A percentile compares a stretch with the other conserved stretches of the same genome.
phyloP scores from a whole-genome alignment of 2,113 vertebrate genomes.

The Channa argus region DNA sequence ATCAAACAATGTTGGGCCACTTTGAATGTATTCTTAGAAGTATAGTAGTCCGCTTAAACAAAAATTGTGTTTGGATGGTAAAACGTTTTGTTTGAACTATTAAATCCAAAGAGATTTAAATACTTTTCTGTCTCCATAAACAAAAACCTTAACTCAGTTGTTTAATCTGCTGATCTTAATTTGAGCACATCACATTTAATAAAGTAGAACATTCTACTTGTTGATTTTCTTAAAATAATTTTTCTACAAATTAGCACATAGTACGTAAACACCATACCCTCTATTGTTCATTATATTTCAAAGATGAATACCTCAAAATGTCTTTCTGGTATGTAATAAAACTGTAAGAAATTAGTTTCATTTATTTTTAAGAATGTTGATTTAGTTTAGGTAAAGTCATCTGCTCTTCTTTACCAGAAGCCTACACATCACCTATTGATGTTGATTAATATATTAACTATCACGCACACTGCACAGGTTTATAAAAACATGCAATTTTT shows the following conservation, averaged over 20 bases:
- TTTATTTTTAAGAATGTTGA: no score
- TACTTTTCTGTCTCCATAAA: neutral
- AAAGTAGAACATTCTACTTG: neutral
- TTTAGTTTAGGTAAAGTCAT: neutral
- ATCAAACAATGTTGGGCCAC: neutral
- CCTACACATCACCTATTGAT: neutral
- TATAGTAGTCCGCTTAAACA: neutral
- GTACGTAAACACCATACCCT: neutral
- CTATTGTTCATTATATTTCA: neutral
- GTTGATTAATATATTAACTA: neutral
- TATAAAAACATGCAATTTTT: constrained; percentile 4
- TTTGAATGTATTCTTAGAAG: neutral
- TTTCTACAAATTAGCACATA: neutral
- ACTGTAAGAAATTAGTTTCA: no score
- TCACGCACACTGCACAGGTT: constrained; percentile 10
- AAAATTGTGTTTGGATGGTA: neutral
- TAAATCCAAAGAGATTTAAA: neutral
- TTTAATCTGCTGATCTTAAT: neutral
- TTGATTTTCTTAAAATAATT: neutral
- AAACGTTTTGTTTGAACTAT: constrained; percentile 1
- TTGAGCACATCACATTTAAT: neutral
- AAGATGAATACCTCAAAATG: neutral
- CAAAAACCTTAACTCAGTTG: neutral
- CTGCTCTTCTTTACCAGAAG: neutral
- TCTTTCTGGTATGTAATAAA: neutral